Base-by-base conservation (phyloP, 2,113 vertebrate genomes). In the Aspiorhynchus laticeps region DNA sequence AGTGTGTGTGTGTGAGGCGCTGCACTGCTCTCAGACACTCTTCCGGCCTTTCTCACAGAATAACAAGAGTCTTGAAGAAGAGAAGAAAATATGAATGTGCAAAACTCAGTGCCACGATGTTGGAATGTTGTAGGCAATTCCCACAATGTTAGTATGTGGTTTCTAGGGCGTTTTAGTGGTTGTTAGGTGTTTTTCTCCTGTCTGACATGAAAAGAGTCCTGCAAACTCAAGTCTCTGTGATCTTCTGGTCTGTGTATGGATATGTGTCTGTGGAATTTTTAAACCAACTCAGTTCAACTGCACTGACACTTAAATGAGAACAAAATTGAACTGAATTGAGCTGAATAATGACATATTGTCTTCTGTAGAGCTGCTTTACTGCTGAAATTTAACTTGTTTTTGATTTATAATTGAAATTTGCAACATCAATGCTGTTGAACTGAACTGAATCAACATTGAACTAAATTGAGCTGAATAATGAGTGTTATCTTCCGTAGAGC, bases 31-130 rank as follows among this genome's bases (percentile, higher is more conserved):
- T 33, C 76, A 82, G 59, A 65, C 24, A 17, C 7, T 26, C 59
- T 82, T 65, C 38, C 78, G 36, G 31, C 53, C 6, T 80, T 80
- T 63, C 36, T 17, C 56, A 65, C 59, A 82, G 36, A 82, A 31
- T 12, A 31, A 67, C 36, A 82, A 28, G 14, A 31, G 75, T 53
- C 75, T 7, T 71, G 31, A 11, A 71, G 33, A 38, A 71, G 38
- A 11, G 31, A 11, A 71, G 33, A 38, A 71, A 71, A 11, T 2
- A 38, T 2, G 31, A 21, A 9, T 21, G 31, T 36, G 17, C 19
- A 24, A 38, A 71, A 36, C 67, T 36, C 31, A 10, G 17, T 36
- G 33, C 9, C 17, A 38, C 19, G 15, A 73, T 24, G 9, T 41
- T 38, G 17, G 17, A 36, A 21, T 36, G 17, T 21, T 71, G 67